A percentile compares a stretch with the other conserved stretches of the same genome.
These are phyloP conservation scores for Cavia aperea DNA, from an alignment of 2,113 vertebrate genomes.

Conservation along the genomic window DNA sequence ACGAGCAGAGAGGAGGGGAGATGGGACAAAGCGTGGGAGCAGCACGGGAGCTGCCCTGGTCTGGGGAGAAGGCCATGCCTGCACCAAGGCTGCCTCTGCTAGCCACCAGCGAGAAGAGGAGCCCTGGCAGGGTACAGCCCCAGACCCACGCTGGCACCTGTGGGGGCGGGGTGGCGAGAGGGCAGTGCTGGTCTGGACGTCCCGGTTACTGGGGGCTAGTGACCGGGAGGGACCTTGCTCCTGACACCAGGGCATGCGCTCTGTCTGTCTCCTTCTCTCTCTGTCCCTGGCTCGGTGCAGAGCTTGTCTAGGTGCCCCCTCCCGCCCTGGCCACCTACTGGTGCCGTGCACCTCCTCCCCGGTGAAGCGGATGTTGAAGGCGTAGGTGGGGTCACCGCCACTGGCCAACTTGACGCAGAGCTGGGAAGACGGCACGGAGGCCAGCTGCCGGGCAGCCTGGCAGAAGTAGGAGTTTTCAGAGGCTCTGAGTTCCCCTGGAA, in stretches of 20 bases:
- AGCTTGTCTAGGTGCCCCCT: not conserved
- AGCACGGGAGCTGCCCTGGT: not conserved
- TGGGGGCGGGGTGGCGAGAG: no score
- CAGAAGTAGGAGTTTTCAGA: conserved; percentile 97
- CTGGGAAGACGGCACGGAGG: conserved; percentile 92
- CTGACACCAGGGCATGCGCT: not conserved
- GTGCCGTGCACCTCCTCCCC: conserved; percentile 98
- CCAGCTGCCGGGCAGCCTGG: conserved; percentile 91
- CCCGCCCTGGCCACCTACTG: conserved; percentile 78
- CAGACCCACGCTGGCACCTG: accelerated
- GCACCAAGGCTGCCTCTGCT: accelerated
- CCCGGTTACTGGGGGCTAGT: not conserved
- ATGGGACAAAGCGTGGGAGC: not conserved
- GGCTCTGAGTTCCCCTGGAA: conserved; percentile 87
- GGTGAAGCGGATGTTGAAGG: conserved; percentile 98
- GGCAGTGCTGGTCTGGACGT: no score
- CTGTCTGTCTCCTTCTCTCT: no score
- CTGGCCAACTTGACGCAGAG: conserved; percentile 96
- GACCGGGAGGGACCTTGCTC: not conserved
- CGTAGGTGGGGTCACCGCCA: conserved; percentile 94
- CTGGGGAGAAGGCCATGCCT: accelerated
- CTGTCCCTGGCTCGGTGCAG: no score
- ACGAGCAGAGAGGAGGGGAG: not conserved
- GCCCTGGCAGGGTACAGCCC: not conserved
- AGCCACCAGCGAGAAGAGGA: not conserved